phyloP scores from a whole-genome alignment of 1,140 invertebrate genomes.

The Probaryconus sp. region DNA sequence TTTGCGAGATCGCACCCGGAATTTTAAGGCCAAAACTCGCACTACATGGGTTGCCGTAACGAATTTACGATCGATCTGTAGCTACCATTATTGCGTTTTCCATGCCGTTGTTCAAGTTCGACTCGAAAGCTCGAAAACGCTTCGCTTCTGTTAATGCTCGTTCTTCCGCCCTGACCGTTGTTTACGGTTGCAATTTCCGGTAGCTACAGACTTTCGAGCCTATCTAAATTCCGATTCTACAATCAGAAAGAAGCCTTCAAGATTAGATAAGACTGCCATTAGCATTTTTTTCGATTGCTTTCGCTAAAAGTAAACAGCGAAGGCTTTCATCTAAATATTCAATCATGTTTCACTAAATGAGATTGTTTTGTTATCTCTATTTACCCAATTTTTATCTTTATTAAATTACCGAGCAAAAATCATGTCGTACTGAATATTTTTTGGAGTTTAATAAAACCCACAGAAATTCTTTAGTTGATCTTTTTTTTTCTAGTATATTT shows the following conservation, averaged over 20 bases:
- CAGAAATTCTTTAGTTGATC: too few relatives aligned
- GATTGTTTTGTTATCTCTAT: too few relatives aligned
- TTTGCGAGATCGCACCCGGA: conserved; percentile 33
- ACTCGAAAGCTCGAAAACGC: conserved; percentile 22
- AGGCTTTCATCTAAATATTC: too few relatives aligned
- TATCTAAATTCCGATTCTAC: conserved; percentile 1
- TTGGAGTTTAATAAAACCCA: too few relatives aligned
- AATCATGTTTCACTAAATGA: too few relatives aligned
- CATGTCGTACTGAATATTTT: too few relatives aligned
- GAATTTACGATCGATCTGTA: conserved; percentile 52
- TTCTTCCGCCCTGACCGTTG: conserved; percentile 27
- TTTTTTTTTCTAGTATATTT: too few relatives aligned
- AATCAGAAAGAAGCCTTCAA: background rate
- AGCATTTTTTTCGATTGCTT: too few relatives aligned
- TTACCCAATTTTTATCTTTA: too few relatives aligned
- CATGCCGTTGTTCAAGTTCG: conserved; percentile 34
- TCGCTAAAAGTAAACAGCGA: too few relatives aligned
- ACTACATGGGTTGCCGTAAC: conserved; percentile 23
- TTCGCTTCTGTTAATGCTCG: conserved; percentile 23
- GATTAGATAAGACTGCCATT: background rate
- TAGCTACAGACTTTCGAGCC: conserved; percentile 3
- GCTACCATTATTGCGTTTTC: conserved; percentile 37
- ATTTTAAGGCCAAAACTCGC: conserved; percentile 41
- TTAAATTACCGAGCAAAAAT: too few relatives aligned
- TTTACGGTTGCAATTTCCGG: conserved; percentile 39